Percentiles rank a stretch among this genome's conserved stretches.
Conservation (phyloP, 1,140 invertebrate species). For the Brachionus paranguensis region DNA sequence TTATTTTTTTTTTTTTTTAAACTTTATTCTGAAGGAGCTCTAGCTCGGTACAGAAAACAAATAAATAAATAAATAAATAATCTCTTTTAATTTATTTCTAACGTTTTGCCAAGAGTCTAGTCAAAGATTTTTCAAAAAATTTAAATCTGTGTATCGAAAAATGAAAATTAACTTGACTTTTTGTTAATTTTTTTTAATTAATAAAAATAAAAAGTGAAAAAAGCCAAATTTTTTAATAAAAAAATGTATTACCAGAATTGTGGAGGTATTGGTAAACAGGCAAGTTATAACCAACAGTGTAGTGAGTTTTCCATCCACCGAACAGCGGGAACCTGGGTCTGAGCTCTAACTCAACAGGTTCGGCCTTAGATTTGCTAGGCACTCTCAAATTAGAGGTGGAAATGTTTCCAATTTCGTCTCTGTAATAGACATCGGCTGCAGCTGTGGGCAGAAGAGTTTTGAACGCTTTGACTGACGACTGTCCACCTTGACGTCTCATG, state of each 20-base stretch:
- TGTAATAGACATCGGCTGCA: conserved; percentile 82
- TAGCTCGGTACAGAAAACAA: too few species aligned
- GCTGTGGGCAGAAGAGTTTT: conserved; percentile 78
- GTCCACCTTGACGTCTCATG: conserved; percentile 76
- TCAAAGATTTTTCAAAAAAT: too few species aligned
- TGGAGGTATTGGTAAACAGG: conserved; percentile 92
- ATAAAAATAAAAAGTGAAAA: not conserved
- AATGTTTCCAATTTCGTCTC: conserved; percentile 98
- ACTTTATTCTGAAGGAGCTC: too few species aligned
- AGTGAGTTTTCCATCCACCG: conserved; percentile 97
- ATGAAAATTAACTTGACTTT: too few species aligned
- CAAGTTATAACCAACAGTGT: conserved; percentile 91
- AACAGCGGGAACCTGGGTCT: conserved; percentile 92
- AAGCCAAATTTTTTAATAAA: not conserved
- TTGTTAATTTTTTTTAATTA: not conserved
- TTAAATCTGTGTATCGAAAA: too few species aligned
- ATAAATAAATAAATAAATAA: too few species aligned
- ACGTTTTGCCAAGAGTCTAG: too few species aligned
- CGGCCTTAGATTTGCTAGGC: conserved; percentile 60
- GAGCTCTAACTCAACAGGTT: conserved; percentile 87
- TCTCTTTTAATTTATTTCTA: too few species aligned
- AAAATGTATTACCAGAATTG: conserved; percentile 63
- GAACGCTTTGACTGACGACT: conserved; percentile 81
- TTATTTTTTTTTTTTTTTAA: too few species aligned
- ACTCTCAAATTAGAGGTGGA: conserved; percentile 87